Base-by-base conservation (phyloP, 2,797 vertebrate genomes). In the Sebastes diploproa region DNA sequence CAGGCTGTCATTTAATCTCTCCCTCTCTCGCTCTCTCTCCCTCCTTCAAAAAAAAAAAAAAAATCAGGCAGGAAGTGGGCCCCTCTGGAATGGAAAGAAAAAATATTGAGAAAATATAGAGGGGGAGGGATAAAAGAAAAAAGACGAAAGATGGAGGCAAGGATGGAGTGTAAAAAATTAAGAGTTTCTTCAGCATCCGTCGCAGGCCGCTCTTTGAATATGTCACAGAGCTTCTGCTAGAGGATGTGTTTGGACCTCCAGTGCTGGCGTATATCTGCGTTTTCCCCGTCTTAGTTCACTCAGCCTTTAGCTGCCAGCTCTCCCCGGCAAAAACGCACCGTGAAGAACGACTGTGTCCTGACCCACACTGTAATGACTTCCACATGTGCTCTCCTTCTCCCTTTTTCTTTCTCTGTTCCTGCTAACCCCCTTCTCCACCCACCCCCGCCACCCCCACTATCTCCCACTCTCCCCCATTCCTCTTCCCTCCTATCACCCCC, bases 1-100 rank as follows among this genome's bases (percentile, higher is more conserved):
- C 98, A 98, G 97, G 97, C 97, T 98, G 97, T 97, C 97, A 98
- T 98, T 98, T 97, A 97, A 98, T 98, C 97, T 98, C 96, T 96
- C 83, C 95, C 96, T 95, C 95, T 95, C 96, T 83, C 80, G 69
- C 87, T 75, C 88, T 58, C 82, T 84, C 85, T 83, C 84, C 70
- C 81, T 85, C 83, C 71, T 74, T 55, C 76, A n/a, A 78, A 46
- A 73, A 82, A 83, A 95, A 42, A 88, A 86, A 90, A 95, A 96
- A 96, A 91, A 88, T 95, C 90, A 96, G 97, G 97, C 97, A 99
- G 98, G 98, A 99, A 98, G 97, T 98, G 98, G 97, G 98, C 98
- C 98, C 96, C 98, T 97, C 92, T 95, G 95, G 96, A 97, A 98
- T 97, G 97, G 97, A 98, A 97, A 98, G 97, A 96, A 97, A 97